Evolutionary conservation across 2,888 invertebrate genomes (phyloP), one percentile per base, ranked within the genome.

Genomic region (Lordiphosa andalusiaca): DNA sequence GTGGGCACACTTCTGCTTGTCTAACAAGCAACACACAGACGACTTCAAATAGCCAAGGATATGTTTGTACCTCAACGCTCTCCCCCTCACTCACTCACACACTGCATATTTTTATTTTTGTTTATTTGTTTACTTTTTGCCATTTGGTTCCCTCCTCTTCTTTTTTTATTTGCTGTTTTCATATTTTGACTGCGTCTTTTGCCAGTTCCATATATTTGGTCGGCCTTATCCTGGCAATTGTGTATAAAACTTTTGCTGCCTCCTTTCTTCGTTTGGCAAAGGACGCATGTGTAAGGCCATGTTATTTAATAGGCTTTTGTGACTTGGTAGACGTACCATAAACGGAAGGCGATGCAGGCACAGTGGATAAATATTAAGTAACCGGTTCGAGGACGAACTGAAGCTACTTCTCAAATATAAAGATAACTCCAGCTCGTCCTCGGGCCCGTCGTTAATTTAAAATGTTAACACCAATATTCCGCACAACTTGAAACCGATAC

Each of bases 121-220:
- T 83, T 83, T 77, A 81, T 77, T 84, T 77, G 77, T 84, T 77
- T 77, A 73, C 82, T 77, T 84, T 77, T 81, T 73, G 81, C 77
- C 77, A 76, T 81, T 77, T 77, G 67, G 44, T 61, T 19, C 42
- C n/a, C n/a, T 7, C 13, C 52, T 37, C 46, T 59, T 53, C 46
- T 40, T 64, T 21, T 56, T 40, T 42, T 19, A 0, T 19, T 19
- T 6, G 6, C 21, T 9, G 13, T 48, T 40, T 41, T 30, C 60
- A 77, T 77, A 81, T 83, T 56, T 52, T 72, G 63, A 53, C 46
- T 73, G 67, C 53, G 40, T 47, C 54, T 59, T 33, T 46, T 60
- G 49, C 57, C 30, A 13, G 38, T 49, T 50, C 44, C 47, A n/a
- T 35, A 21, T 54, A 41, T 40, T 19, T 19, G 33, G 51, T 49